Percentiles rank a stretch among this genome's conserved stretches.
phyloP scores from a whole-genome alignment of 1,140 invertebrate species.

The Papilio glaucus region DNA sequence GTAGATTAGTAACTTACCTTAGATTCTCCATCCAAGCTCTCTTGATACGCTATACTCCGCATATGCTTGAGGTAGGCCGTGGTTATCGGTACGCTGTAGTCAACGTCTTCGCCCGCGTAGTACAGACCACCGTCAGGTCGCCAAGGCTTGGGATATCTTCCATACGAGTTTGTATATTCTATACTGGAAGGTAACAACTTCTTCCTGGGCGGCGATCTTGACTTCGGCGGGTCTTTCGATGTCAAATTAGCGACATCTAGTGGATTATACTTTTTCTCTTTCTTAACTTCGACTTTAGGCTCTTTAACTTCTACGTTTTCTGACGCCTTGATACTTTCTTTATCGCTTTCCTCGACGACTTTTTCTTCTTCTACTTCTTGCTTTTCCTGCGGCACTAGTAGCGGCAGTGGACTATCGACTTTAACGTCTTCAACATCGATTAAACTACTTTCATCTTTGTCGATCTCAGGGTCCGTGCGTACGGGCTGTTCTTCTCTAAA shows the following conservation, averaged over 20 bases:
- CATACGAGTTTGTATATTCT: slow-evolving; percentile 62
- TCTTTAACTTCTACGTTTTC: slow-evolving; percentile 63
- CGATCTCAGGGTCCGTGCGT: slow-evolving; percentile 72
- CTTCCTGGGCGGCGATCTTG: slow-evolving; percentile 79
- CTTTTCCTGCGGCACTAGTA: slow-evolving; percentile 41
- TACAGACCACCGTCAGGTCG: slow-evolving; percentile 75
- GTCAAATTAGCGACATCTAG: slow-evolving; percentile 87
- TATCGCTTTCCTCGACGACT: slow-evolving; percentile 62
- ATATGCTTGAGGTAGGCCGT: slow-evolving; percentile 93
- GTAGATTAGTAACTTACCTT: slow-evolving; percentile 80
- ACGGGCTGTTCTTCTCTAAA: slow-evolving; percentile 74
- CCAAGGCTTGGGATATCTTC: slow-evolving; percentile 78
- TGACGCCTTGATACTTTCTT: slow-evolving; percentile 60
- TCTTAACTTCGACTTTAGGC: slow-evolving; percentile 60
- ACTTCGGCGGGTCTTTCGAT: slow-evolving; percentile 85
- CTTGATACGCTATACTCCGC: slow-evolving; percentile 86
- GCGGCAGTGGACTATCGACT: slow-evolving; percentile 60
- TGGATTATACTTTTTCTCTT: slow-evolving; percentile 86
- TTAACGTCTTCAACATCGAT: slow-evolving; percentile 77
- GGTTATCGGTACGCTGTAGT: slow-evolving; percentile 93
- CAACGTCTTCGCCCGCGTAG: slow-evolving; percentile 84
- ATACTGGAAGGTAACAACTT: slow-evolving; percentile 59
- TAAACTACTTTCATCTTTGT: slow-evolving; percentile 74
- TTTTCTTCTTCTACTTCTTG: slow-evolving; percentile 52
- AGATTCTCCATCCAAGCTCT: slow-evolving; percentile 85